Base-by-base conservation (phyloP, 2,888 invertebrate species). In the Hoplodrina blanda region DNA sequence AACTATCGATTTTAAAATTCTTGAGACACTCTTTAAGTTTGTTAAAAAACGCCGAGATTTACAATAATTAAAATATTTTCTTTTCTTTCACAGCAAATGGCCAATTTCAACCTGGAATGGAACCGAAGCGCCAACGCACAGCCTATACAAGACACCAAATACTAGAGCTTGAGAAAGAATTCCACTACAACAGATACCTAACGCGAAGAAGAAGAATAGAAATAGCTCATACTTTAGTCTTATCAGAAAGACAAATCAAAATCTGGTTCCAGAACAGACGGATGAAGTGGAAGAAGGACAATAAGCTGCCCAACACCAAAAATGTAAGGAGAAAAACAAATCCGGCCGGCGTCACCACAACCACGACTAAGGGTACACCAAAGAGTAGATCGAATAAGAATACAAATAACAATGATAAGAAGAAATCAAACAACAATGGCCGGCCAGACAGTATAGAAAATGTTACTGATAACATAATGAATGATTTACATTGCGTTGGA, bases 91-190 rank as follows among this genome's bases (percentile, higher is more conserved):
- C 97, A 98, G 98, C 98, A 60, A 98, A 98, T 92, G 98, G 98
- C 78, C 97, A 97, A 62, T 99, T 97, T 93, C 98, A 98, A 92
- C 98, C 98, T 11, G 98, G 98, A 74, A 98, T 98, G 98, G 99
- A 99, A 93, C 98, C 99, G 64, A 99, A 99, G 94, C 97, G 99
- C 79, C 99, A 99, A 93, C 97, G 99, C 87, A 99, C 99, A 84
- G 99, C 99, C 78, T 99, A 99, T 97, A 99, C 99, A 76, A 97
- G 99, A 93, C 99, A 99, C 96, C 99, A 99, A 97, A 99, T 99
- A 91, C 97, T 99, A 92, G 99, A 99, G 95, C 96, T 99, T 90
- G 99, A 99, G 93, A 99, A 99, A 93, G 99, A 99, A 96, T 99
- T 99, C 95, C 99, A 99, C 94, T 99, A 98, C 97, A 99, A 99